Evolutionary conservation across 2,113 vertebrate genomes (phyloP).

Genomic region (Nyctibius bracteatus): DNA sequence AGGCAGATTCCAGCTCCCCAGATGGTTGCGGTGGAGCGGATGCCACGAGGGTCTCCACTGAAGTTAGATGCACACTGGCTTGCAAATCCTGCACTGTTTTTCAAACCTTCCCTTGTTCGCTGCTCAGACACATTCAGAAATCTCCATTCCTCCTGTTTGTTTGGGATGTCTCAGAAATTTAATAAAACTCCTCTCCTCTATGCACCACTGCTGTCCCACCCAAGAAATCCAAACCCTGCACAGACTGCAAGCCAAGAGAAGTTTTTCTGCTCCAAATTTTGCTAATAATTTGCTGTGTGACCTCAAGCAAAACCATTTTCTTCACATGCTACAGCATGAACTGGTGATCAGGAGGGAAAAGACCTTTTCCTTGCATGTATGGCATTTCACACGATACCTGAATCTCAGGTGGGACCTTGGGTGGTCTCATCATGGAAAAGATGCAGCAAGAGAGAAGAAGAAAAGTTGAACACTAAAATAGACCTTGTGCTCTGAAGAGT

Average conservation of each 20-base stretch:
- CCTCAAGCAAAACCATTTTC: neutral
- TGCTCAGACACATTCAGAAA: neutral
- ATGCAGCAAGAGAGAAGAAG: neutral
- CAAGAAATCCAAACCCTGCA: neutral
- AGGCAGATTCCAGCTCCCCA: neutral
- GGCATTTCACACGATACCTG: rapidly evolving
- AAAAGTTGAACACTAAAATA: neutral
- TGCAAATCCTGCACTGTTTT: neutral
- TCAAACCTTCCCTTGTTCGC: neutral
- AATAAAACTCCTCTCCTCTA: neutral
- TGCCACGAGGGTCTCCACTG: rapidly evolving
- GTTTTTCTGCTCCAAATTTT: neutral
- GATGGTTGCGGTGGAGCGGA: rapidly evolving
- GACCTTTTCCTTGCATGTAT: neutral
- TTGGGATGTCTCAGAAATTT: neutral
- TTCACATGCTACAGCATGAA: neutral
- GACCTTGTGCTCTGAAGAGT: neutral
- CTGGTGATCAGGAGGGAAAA: neutral
- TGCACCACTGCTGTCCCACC: neutral
- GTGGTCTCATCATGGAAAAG: neutral
- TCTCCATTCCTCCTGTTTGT: neutral
- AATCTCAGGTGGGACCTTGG: neutral
- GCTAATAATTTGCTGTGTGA: rapidly evolving
- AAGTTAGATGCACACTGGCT: rapidly evolving
- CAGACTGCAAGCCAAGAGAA: neutral